Conservation (phyloP, 2,888 invertebrate genomes). For the Campoplex capitator region DNA sequence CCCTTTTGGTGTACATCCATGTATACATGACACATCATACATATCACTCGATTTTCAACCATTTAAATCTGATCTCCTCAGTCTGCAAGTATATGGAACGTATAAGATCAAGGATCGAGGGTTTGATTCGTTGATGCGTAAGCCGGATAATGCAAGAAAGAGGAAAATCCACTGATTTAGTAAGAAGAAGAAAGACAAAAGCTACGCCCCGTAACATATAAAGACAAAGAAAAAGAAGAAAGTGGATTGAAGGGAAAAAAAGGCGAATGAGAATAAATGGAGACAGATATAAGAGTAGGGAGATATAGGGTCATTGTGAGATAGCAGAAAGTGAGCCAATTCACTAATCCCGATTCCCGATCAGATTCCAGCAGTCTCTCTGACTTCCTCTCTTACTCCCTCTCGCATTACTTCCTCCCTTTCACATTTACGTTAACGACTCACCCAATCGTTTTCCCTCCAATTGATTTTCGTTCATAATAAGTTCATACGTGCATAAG, state of each 20-base stretch:
- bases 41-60: constrained; percentile 72
- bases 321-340: constrained; percentile 72
- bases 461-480: constrained; percentile 74
- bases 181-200: constrained; percentile 16
- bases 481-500: constrained; percentile 21
- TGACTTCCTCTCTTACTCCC: constrained; percentile 44
- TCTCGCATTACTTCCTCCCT: constrained; percentile 20
- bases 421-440: constrained; percentile 79
- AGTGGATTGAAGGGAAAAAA: constrained; percentile 50
- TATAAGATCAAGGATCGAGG: constrained; percentile 74
- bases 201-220: constrained; percentile 35
- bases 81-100: constrained; percentile 20
- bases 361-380: constrained; percentile 67
- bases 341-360: constrained; percentile 80
- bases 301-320: constrained; percentile 51
- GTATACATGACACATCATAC: not conserved
- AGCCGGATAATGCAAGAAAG: constrained; percentile 65
- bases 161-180: constrained; percentile 20
- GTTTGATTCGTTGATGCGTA: constrained; percentile 60
- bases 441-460: constrained; percentile 78
- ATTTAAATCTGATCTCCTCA: constrained; percentile 79
- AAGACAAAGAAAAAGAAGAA: constrained; percentile 16
- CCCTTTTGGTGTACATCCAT: not conserved
- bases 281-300: constrained; percentile 28
- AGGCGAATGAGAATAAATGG: constrained; percentile 53